Conservation (phyloP, 2,888 invertebrate species). For the Drosophila robusta region DNA sequence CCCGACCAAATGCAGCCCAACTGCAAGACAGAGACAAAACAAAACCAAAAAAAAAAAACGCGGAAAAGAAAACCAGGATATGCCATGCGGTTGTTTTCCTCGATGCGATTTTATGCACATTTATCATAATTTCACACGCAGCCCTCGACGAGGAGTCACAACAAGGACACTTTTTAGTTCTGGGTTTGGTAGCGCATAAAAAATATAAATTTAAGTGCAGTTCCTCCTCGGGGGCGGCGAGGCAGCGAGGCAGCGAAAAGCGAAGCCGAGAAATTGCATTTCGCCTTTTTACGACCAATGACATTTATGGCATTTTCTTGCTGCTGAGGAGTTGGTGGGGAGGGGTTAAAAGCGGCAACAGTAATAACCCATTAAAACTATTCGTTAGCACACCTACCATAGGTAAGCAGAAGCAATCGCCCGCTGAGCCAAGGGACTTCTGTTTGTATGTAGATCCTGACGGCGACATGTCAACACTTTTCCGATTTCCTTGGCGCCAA, state of each 20-base stretch:
- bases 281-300: slow-evolving; percentile 76
- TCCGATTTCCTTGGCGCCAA: slow-evolving; percentile 48
- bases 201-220: slow-evolving; percentile 76
- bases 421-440: slow-evolving; percentile 36
- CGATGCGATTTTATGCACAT: slow-evolving; percentile 78
- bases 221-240: slow-evolving; percentile 34
- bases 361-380: slow-evolving; percentile 81
- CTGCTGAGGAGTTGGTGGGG: slow-evolving; percentile 3
- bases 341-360: slow-evolving; percentile 35
- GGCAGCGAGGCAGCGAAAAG: slow-evolving; percentile 30
- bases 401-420: slow-evolving; percentile 20
- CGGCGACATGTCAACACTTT: slow-evolving; percentile 51
- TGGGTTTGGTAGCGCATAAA: slow-evolving; percentile 65
- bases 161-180: slow-evolving; percentile 50
- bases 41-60: slow-evolving; percentile 22
- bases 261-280: slow-evolving; percentile 70
- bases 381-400: slow-evolving; percentile 70
- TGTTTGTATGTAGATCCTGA: slow-evolving; percentile 49
- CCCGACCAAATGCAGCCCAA: slow-evolving; percentile 47
- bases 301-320: slow-evolving; percentile 71
- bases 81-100: slow-evolving; percentile 56
- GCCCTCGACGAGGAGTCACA: slow-evolving; percentile 64
- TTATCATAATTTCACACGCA: slow-evolving; percentile 81
- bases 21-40: slow-evolving; percentile 39
- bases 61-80: slow-evolving; percentile 13